These are phyloP conservation scores for Sinhomidia bicolor DNA, from an alignment of 2,888 invertebrate genomes.

Conservation along the genomic window DNA sequence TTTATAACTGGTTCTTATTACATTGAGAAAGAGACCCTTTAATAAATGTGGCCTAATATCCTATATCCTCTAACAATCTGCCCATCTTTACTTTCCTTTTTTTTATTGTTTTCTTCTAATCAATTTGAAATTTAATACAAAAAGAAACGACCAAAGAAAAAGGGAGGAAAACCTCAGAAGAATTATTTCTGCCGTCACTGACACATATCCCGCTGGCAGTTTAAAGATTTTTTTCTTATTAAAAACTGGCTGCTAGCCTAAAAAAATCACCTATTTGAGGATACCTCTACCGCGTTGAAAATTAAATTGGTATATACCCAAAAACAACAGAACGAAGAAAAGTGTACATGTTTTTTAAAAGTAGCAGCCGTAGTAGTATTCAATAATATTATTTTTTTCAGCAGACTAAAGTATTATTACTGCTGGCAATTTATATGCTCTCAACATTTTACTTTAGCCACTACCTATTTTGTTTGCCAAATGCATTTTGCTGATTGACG, in stretches of 20 bases:
- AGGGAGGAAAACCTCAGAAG: not conserved
- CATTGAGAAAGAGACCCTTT: too few relatives aligned
- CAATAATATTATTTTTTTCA: too few relatives aligned
- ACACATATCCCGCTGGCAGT: not conserved
- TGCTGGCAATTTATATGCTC: too few relatives aligned
- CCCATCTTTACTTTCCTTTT: not conserved
- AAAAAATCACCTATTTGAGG: not conserved
- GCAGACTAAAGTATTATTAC: too few relatives aligned
- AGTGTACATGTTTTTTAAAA: too few relatives aligned
- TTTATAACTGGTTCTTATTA: not conserved
- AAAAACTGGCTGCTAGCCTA: constrained; percentile 45
- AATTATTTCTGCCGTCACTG: not conserved
- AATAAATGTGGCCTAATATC: too few relatives aligned
- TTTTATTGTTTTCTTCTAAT: constrained; percentile 8
- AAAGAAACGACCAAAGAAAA: too few relatives aligned
- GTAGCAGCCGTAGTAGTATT: too few relatives aligned
- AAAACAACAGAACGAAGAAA: too few relatives aligned
- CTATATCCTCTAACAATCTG: not conserved
- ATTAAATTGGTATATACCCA: not conserved
- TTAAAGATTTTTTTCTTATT: constrained; percentile 30
- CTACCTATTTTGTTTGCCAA: constrained; percentile 60
- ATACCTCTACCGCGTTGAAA: not conserved
- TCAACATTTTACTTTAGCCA: not conserved
- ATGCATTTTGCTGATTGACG: constrained; percentile 73
- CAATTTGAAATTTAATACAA: constrained; percentile 45